Conservation (phyloP, 2,888 invertebrate genomes). For the Luffia ferchaultella region DNA sequence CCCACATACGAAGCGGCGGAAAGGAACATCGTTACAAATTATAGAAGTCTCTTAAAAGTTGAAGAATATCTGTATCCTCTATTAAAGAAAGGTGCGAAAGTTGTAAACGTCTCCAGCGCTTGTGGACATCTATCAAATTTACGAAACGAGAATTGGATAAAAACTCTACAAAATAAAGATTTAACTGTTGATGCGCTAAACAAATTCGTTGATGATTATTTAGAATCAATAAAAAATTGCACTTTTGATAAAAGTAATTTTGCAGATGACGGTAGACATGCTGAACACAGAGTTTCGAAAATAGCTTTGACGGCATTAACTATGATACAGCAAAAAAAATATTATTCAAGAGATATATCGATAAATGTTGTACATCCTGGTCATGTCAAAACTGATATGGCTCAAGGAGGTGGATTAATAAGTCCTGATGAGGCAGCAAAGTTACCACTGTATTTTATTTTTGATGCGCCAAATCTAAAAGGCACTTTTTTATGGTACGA, state of each 20-base stretch:
- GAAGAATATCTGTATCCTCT: slow-evolving; percentile 71
- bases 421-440: slow-evolving; percentile 67
- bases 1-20: slow-evolving; percentile 50
- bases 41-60: slow-evolving; percentile 37
- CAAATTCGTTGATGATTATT: slow-evolving; percentile 41
- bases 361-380: slow-evolving; percentile 53
- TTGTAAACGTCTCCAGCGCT: slow-evolving; percentile 73
- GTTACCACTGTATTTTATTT: slow-evolving; percentile 68
- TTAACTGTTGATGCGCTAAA: slow-evolving; percentile 39
- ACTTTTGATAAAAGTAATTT: slow-evolving; percentile 46
- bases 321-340: slow-evolving; percentile 41
- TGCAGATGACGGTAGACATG: slow-evolving; percentile 50
- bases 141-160: slow-evolving; percentile 39
- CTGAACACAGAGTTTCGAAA: slow-evolving; percentile 50
- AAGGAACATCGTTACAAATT: slow-evolving; percentile 43
- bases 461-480: slow-evolving; percentile 68
- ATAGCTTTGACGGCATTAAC: slow-evolving; percentile 46
- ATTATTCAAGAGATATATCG: slow-evolving; percentile 34
- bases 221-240: slow-evolving; percentile 44
- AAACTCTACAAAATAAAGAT: slow-evolving; percentile 29
- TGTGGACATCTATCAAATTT: slow-evolving; percentile 51
- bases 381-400: slow-evolving; percentile 43
- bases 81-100: slow-evolving; percentile 73
- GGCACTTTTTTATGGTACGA: slow-evolving; percentile 74
- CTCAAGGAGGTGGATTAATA: slow-evolving; percentile 59